phyloP scores from a whole-genome alignment of 2,797 vertebrate genomes.

The Notolabrus celidotus region DNA sequence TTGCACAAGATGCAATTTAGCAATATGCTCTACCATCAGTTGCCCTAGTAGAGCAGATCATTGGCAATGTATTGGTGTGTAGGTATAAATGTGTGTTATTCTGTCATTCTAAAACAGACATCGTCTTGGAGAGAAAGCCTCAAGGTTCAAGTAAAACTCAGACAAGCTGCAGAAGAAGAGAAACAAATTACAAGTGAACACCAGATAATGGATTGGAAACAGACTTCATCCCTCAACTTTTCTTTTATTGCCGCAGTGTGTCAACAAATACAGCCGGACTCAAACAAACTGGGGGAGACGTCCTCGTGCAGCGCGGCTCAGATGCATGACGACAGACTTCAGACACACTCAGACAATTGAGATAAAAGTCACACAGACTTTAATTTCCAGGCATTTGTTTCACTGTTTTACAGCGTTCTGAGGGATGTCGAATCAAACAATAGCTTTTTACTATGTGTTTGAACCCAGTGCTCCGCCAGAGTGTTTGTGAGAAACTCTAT shows the following conservation, averaged over 20 bases:
- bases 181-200: conserved; percentile 62
- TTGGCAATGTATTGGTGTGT: conserved; percentile 20
- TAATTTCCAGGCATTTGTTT: conserved; percentile 78
- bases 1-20: conserved; percentile 10
- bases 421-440: conserved; percentile 81
- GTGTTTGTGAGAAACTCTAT: conserved; percentile 85
- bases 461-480: conserved; percentile 81
- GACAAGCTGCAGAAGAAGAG: conserved; percentile 49
- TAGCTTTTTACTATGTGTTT: conserved; percentile 82
- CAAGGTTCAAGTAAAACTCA: conserved; percentile 35
- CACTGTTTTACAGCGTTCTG: conserved; percentile 76
- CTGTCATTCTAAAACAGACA: conserved; percentile 28
- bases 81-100: conserved; percentile 42
- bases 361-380: conserved; percentile 81
- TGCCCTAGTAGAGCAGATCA: conserved; percentile 24
- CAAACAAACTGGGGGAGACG: conserved; percentile 64
- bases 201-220: conserved; percentile 71
- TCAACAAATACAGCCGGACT: conserved; percentile 67
- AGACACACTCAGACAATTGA: conserved; percentile 73
- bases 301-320: conserved; percentile 45
- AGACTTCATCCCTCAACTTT: conserved; percentile 57
- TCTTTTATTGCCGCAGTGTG: conserved; percentile 69
- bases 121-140: conserved; percentile 8
- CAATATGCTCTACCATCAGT: background rate
- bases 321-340: conserved; percentile 72